A percentile compares a stretch with the other conserved stretches of the same genome.
Evolutionary conservation across 1,140 invertebrate genomes (phyloP).

Genomic region (Frieseomelitta varia): DNA sequence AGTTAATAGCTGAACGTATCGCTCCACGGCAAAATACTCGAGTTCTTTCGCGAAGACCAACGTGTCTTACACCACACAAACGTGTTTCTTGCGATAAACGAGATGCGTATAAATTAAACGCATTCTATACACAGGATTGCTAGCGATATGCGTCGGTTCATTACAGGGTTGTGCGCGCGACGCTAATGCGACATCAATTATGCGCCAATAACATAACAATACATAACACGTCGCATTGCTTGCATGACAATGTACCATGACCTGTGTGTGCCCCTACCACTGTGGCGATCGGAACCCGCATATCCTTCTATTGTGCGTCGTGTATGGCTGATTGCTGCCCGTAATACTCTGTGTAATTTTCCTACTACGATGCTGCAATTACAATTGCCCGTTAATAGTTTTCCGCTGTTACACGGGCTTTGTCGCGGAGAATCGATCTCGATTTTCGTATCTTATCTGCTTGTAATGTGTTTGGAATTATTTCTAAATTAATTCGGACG

Average conservation of each 20-base stretch:
- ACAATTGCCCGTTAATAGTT: slow-evolving; percentile 48
- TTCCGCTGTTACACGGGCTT: slow-evolving; percentile 29
- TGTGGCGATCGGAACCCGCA: slow-evolving; percentile 61
- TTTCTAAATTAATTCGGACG: not conserved
- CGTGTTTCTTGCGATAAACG: slow-evolving; percentile 35
- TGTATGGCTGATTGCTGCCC: slow-evolving; percentile 66
- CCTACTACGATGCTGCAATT: slow-evolving; percentile 64
- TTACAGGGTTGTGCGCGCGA: slow-evolving; percentile 71
- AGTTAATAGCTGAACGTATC: not conserved
- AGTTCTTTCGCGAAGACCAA: not conserved
- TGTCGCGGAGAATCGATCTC: not conserved
- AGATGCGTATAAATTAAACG: slow-evolving; percentile 31
- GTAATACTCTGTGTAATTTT: slow-evolving; percentile 75
- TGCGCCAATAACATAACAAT: slow-evolving; percentile 79
- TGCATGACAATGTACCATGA: slow-evolving; percentile 73
- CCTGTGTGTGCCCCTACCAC: slow-evolving; percentile 13
- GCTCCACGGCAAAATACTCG: not conserved
- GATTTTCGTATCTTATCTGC: not conserved
- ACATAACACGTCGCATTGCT: slow-evolving; percentile 78
- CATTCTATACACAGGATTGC: slow-evolving; percentile 36
- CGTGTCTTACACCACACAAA: not conserved
- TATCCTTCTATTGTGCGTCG: slow-evolving; percentile 74
- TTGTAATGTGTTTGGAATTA: not conserved
- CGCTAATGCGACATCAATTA: slow-evolving; percentile 78
- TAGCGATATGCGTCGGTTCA: slow-evolving; percentile 68